A percentile compares a stretch with the other conserved stretches of the same genome.
Conservation (phyloP, 2,797 vertebrate genomes). For the Megalops cyprinoides region DNA sequence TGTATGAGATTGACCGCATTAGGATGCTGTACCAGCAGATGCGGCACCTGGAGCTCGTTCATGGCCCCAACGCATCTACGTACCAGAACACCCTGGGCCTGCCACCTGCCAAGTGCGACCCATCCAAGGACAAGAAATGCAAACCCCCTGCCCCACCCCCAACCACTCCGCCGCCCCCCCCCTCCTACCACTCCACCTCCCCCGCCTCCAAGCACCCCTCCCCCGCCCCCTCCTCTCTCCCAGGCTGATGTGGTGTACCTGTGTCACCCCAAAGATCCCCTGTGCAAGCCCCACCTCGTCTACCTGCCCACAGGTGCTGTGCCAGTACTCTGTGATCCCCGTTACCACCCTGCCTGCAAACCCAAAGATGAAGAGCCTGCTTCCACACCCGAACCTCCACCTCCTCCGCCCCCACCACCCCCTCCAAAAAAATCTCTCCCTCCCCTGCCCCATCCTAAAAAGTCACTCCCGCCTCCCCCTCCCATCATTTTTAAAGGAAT, state of each 20-base stretch:
- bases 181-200: constrained; percentile 36
- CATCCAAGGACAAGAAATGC: constrained; percentile 71
- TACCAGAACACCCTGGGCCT: constrained; percentile 75
- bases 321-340: constrained; percentile 77
- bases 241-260: constrained; percentile 73
- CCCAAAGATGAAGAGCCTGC: constrained; percentile 60
- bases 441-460: constrained; percentile 37
- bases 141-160: constrained; percentile 40
- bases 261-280: constrained; percentile 74
- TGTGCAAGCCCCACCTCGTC: constrained; percentile 78
- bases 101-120: constrained; percentile 67
- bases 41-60: constrained; percentile 72
- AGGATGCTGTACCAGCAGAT: constrained; percentile 83
- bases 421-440: constrained; percentile 59
- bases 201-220: constrained; percentile 48
- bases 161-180: neutral
- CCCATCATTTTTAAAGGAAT: constrained; percentile 69
- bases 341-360: constrained; percentile 73
- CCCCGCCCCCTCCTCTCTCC: constrained; percentile 51
- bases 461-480: constrained; percentile 41
- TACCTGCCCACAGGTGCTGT: constrained; percentile 72
- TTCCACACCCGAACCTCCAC: constrained; percentile 50
- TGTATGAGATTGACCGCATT: constrained; percentile 81
- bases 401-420: constrained; percentile 28
- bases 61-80: constrained; percentile 73